Base-by-base conservation (phyloP, 92 coral and sea anemone genomes). In the Palythoa grandis region DNA sequence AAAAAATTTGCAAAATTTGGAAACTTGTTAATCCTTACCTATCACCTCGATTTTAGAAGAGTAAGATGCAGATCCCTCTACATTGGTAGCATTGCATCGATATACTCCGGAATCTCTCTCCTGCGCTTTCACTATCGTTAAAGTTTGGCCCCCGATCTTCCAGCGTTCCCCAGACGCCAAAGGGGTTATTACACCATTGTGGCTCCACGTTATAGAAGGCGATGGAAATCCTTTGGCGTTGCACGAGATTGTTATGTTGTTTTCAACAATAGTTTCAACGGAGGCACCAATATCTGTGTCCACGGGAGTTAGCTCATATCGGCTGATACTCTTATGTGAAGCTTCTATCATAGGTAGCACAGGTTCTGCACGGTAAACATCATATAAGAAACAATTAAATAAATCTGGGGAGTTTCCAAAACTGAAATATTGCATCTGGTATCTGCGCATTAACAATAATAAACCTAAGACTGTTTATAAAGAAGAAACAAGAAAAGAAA, bases 51-150 rank as follows among this genome's bases (percentile, higher is more conserved):
- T 29, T 50, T 66, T 66, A 39, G 85, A 80, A 14, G n/a, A 23
- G 19, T 2, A 22, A 48, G 74, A 20, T 47, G 7, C 47, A 15
- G 40, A 65, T 20, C 85, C 85, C 56, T 43, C 48, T 11, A 80
- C 3, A 56, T 80, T 80, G 38, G 85, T 65, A 5, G 74, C 74
- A 17, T 22, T 65, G n/a, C 85, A 80, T 22, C 3, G 9, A 39
- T 80, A 80, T 16, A 15, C 40, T 5, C 74, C 85, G 5, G 65
- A 66, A 29, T 66, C 85, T 48, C 74, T 65, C 14, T 80, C 85
- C n/a, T 80, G 85, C 38, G 63, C 85, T 66, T 24, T 80, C 15
- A 80, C 19, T 47, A 80, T 80, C 19, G 74, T 80, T 58, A 80
- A 23, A 0, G 60, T 80, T 8, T 80, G 74, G 3, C 37, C 85